Conservation (phyloP, 2,113 vertebrate genomes). For the Rhinoderma darwinii region DNA sequence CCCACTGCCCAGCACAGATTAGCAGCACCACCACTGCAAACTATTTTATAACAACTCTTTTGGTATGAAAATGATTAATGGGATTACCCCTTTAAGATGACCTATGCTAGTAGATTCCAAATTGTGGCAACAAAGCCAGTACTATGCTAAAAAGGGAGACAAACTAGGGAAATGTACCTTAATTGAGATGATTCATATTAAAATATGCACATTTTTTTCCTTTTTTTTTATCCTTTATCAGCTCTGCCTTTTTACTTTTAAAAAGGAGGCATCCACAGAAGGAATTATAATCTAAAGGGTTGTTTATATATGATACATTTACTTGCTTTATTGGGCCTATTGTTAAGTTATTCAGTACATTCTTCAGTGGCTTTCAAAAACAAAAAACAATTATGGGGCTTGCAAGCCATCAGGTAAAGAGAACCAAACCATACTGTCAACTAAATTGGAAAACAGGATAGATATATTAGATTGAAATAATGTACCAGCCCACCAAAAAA, state of each 20-base stretch:
- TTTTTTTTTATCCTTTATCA: neutral
- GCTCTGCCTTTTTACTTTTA: too few relatives aligned
- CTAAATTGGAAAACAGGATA: conserved; percentile 23
- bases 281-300: neutral
- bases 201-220: neutral
- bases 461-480: neutral
- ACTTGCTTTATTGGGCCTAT: neutral
- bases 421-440: neutral
- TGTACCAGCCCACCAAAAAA: neutral
- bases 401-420: neutral
- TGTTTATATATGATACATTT: neutral
- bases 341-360: neutral
- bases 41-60: too few relatives aligned
- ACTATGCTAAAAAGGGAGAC: neutral
- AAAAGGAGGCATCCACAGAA: neutral
- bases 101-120: neutral
- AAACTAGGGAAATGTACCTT: neutral
- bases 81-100: too few relatives aligned
- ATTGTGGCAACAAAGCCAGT: neutral
- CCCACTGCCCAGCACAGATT: too few relatives aligned
- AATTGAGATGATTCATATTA: neutral
- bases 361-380: neutral
- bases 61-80: too few relatives aligned
- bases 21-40: too few relatives aligned
- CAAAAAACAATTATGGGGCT: neutral